Evolutionary conservation across 1,140 invertebrate genomes (phyloP).

Genomic region (Caerostris darwini): DNA sequence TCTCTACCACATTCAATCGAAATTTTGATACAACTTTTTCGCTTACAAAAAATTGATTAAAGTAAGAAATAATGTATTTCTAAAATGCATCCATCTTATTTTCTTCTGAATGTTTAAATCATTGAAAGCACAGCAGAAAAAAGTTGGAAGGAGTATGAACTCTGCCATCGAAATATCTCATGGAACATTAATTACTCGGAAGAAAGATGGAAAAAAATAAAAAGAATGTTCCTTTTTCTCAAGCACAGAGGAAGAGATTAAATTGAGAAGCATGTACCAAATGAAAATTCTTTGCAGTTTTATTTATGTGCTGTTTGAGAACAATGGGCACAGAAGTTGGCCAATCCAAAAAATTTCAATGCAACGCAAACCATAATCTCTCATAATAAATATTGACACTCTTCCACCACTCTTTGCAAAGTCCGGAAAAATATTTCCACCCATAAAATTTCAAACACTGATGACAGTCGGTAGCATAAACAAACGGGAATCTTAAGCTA

Average conservation of each 20-base stretch:
- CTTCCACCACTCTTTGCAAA: neutral
- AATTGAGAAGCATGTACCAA: constrained; percentile 47
- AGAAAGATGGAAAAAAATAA: neutral
- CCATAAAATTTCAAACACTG: neutral
- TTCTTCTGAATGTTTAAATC: too few species aligned
- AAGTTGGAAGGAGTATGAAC: neutral
- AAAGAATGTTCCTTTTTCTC: constrained; percentile 27
- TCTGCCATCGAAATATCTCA: constrained; percentile 30
- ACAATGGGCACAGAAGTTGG: neutral
- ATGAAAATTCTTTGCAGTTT: constrained; percentile 48
- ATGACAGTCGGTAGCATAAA: neutral
- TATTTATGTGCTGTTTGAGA: constrained; percentile 33
- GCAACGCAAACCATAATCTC: neutral
- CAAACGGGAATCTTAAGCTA: neutral
- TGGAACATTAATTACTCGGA: constrained; percentile 47
- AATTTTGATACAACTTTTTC: too few species aligned
- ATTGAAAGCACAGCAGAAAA: too few species aligned
- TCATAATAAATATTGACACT: neutral
- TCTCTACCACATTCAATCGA: too few species aligned
- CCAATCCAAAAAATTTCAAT: too few species aligned
- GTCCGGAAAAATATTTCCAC: neutral
- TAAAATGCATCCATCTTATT: too few species aligned
- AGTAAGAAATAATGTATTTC: too few species aligned
- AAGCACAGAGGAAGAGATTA: constrained; percentile 28
- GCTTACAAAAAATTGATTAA: too few species aligned